Conservation (phyloP, 2,888 invertebrate species). For the Escarpia spicata region DNA sequence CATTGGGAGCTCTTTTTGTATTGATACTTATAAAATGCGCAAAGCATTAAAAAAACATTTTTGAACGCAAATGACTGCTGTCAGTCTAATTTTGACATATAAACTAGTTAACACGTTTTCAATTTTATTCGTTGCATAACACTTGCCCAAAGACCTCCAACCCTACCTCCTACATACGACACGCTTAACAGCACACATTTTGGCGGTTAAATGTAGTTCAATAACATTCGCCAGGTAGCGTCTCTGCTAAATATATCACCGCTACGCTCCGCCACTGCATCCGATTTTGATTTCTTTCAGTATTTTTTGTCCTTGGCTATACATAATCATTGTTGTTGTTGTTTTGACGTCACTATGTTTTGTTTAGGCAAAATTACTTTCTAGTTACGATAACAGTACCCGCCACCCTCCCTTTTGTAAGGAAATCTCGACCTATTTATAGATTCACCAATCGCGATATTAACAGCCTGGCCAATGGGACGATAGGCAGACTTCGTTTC, state of each 20-base stretch:
- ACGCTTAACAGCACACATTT: too few species aligned
- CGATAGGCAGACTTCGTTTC: neutral
- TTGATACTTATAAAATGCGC: too few species aligned
- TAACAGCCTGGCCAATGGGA: neutral
- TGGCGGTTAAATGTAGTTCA: neutral
- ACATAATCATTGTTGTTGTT: neutral
- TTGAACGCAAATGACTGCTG: too few species aligned
- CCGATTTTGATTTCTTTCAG: neutral
- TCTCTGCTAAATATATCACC: neutral
- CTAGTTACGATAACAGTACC: neutral
- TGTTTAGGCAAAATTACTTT: neutral
- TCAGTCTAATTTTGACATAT: too few species aligned
- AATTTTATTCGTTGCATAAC: too few species aligned
- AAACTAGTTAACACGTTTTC: too few species aligned
- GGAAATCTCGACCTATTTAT: neutral
- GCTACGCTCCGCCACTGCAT: neutral
- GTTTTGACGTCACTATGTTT: neutral
- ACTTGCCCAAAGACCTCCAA: too few species aligned
- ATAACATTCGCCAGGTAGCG: neutral
- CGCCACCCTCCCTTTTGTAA: neutral
- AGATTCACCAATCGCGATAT: neutral
- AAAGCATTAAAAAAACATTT: too few species aligned
- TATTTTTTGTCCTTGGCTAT: neutral
- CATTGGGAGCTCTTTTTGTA: too few species aligned
- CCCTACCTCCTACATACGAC: too few species aligned